A percentile compares a stretch with the other conserved stretches of the same genome.
phyloP scores from a whole-genome alignment of 2,888 invertebrate genomes.

The Hipparchia sbordonii region DNA sequence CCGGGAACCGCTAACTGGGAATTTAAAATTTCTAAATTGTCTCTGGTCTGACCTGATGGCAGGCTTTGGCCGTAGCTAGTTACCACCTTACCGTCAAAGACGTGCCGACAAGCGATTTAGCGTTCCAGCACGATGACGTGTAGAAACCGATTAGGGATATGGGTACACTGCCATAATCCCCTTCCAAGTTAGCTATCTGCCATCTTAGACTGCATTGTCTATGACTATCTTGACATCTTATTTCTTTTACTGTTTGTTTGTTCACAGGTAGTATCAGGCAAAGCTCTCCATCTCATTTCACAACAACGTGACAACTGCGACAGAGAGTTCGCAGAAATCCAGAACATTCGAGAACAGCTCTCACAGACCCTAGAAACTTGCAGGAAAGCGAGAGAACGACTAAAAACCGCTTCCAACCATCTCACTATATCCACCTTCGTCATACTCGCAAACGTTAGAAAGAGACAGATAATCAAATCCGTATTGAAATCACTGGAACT shows the following conservation, averaged over 20 bases:
- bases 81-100: no score
- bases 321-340: slow-evolving; percentile 90
- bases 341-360: slow-evolving; percentile 87
- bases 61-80: no score
- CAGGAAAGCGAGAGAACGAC: slow-evolving; percentile 86
- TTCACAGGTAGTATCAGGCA: slow-evolving; percentile 92
- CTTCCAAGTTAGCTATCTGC: no score
- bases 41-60: no score
- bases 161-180: no score
- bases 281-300: slow-evolving; percentile 95
- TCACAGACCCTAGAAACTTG: slow-evolving; percentile 88
- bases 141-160: no score
- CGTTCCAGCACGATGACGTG: no score
- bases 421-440: slow-evolving; percentile 93
- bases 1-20: no score
- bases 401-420: slow-evolving; percentile 90
- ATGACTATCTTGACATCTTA: no score
- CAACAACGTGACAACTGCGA: slow-evolving; percentile 95
- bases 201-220: no score
- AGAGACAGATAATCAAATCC: slow-evolving; percentile 91
- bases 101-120: no score
- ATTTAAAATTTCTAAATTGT: no score
- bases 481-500: slow-evolving; percentile 88
- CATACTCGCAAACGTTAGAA: slow-evolving; percentile 95
- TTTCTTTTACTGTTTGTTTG: not conserved